Base-by-base conservation (phyloP, 2,113 vertebrate species). In the Mystacornis crossleyi region DNA sequence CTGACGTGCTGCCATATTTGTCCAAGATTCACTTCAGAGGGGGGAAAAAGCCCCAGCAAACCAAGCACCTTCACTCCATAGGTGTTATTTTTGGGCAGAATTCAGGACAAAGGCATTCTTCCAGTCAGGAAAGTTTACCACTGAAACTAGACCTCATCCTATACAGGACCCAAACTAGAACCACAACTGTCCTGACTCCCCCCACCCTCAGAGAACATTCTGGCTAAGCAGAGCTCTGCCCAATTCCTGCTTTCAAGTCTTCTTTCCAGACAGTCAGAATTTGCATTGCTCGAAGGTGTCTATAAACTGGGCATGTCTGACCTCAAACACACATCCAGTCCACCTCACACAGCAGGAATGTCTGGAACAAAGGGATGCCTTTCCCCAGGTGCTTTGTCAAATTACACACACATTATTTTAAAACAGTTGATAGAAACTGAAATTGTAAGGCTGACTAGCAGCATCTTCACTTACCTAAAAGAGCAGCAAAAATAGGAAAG, bases 401-500 rank as follows among this genome's bases (percentile, higher is more conserved):
- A 79, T 69, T 18, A 64, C 6, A 84, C 21, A 65, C 21, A 14
- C 3, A 4, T 62, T 12, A 73, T 36, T 73, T 81, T 45, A 78
- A 70, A 90, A 61, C 21, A 64, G 40, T 67, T 64, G 65, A 84
- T 2, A 92, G 42, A 65, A 95, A 91, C 26, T 19, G 42, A 89
- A 89, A 84, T 36, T 3, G 0, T 42, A 48, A 93, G 19, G 53
- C 57, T 84, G 67, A 86, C 55, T 48, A 81, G 51, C 34, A 95
- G 86, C 78, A 93, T 42, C 4, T 92, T 79, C 85, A 98, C 98
- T 91, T 97, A 99, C 99, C 99, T 98, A 99, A 98, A 95, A 99
- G 98, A 97, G 99, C 99, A 95, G 99, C 99, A 93, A 99, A 99
- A 97, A 99, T 98, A 96, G 99, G 98, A 97, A 99, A 99, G 87